phyloP scores from a whole-genome alignment of 1,140 invertebrate species.

The Stegodyphus mimosarum region DNA sequence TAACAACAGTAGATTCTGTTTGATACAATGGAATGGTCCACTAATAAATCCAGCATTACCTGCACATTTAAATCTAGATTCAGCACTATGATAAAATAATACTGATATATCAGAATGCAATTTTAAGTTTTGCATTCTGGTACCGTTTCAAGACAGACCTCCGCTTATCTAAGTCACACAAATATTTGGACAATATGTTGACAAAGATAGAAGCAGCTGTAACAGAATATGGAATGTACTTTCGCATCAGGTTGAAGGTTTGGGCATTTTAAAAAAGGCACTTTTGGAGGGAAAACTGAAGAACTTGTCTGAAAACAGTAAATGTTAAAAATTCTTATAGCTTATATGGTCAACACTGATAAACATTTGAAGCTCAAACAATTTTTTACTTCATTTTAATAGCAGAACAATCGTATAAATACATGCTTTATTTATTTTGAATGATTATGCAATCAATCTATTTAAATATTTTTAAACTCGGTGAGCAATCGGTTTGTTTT shows the following conservation, averaged over 20 bases:
- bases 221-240: constrained; percentile 23
- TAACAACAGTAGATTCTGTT: background rate
- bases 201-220: constrained; percentile 33
- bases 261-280: constrained; percentile 52
- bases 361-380: constrained; percentile 52
- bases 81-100: constrained; percentile 41
- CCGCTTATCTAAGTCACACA: constrained; percentile 30
- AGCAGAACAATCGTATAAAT: background rate
- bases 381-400: background rate
- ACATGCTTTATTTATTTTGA: no score
- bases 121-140: constrained; percentile 21
- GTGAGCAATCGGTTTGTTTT: no score
- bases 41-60: constrained; percentile 34
- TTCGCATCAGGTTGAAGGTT: constrained; percentile 19
- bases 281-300: constrained; percentile 53
- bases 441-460: no score
- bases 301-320: constrained; percentile 54
- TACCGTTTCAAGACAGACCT: constrained; percentile 52
- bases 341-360: constrained; percentile 36
- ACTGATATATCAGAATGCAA: constrained; percentile 14
- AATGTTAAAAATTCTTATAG: constrained; percentile 37
- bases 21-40: constrained; percentile 13
- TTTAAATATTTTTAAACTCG: no score
- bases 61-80: constrained; percentile 29
- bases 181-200: constrained; percentile 1